These are phyloP conservation scores for Speoplatyrhinus poulsoni DNA, from an alignment of 2,113 vertebrate genomes.

Conservation along the genomic window DNA sequence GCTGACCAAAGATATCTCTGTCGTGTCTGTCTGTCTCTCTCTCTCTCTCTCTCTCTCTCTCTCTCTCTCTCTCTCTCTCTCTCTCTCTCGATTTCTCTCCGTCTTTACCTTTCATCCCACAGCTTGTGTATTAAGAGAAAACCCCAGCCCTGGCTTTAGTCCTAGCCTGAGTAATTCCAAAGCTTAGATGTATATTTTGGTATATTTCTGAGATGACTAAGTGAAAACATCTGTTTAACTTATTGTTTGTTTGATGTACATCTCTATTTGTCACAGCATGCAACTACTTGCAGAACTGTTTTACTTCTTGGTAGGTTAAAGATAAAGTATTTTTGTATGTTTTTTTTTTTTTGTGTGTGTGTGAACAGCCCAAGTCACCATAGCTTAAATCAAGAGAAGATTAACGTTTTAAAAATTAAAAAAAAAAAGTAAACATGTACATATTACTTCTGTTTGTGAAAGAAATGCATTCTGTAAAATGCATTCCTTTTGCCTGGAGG, in stretches of 20 bases:
- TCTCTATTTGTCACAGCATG: conserved; percentile 98
- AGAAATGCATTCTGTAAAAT: conserved; percentile 78
- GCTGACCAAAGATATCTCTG: too few relatives aligned
- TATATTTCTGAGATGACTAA: conserved; percentile 98
- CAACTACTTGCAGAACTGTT: conserved; percentile 94
- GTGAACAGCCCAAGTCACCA: conserved; percentile 94
- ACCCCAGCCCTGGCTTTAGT: conserved; percentile 99
- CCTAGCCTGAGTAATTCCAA: conserved; percentile 99
- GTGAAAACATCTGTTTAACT: conserved; percentile 79
- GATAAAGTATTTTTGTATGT: conserved; percentile 99
- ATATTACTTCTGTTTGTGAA: conserved; percentile 81
- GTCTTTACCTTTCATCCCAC: conserved; percentile 82
- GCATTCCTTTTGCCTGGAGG: conserved; percentile 74
- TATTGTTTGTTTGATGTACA: conserved; percentile 92
- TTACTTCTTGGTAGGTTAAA: conserved; percentile 98
- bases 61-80: conserved; percentile 74
- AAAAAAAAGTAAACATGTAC: conserved; percentile 83
- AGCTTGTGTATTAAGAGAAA: conserved; percentile 97
- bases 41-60: too few relatives aligned
- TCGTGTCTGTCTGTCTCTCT: too few relatives aligned
- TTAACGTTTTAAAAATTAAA: conserved; percentile 20
- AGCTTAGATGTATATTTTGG: conserved; percentile 99
- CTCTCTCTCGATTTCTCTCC: conserved; percentile 32
- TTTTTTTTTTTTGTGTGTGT: conserved; percentile 84
- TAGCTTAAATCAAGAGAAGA: conserved; percentile 67